Conservation (phyloP, 1,140 invertebrate genomes). For the Drosophila paulistorum region DNA sequence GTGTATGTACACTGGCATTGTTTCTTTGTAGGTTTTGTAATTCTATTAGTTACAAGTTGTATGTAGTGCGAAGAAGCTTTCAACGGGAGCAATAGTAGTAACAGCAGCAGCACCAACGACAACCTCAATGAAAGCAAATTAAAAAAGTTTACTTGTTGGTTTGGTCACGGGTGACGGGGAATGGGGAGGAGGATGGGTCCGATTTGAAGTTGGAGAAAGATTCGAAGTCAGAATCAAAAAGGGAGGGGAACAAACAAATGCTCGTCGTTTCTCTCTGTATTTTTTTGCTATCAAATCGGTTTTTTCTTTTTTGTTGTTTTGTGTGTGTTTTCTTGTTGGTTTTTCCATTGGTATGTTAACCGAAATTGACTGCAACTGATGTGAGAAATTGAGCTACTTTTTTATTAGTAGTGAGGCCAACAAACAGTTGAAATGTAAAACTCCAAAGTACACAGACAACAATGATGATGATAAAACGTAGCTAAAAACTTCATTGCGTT, state of each 20-base stretch:
- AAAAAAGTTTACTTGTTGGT: conserved; percentile 69
- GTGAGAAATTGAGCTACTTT: conserved; percentile 39
- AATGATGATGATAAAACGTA: conserved; percentile 10
- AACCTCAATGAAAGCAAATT: conserved; percentile 79
- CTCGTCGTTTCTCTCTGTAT: conserved; percentile 27
- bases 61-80: conserved; percentile 46
- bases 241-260: conserved; percentile 27
- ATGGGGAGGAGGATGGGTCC: not conserved
- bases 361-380: conserved; percentile 57
- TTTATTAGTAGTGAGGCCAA: conserved; percentile 7
- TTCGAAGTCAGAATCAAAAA: conserved; percentile 10
- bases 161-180: not conserved
- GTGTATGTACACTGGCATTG: conserved; percentile 32
- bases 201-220: not conserved
- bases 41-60: conserved; percentile 79
- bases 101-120: conserved; percentile 27
- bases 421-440: conserved; percentile 6
- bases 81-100: conserved; percentile 10
- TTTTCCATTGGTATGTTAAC: conserved; percentile 41
- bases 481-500: conserved; percentile 4
- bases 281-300: conserved; percentile 37
- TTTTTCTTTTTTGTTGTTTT: conserved; percentile 17
- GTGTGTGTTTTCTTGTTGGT: not conserved
- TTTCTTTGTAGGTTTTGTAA: conserved; percentile 73
- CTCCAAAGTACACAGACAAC: not conserved